Base-by-base conservation (phyloP, 2,797 vertebrate genomes). In the Gambelia wislizenii region DNA sequence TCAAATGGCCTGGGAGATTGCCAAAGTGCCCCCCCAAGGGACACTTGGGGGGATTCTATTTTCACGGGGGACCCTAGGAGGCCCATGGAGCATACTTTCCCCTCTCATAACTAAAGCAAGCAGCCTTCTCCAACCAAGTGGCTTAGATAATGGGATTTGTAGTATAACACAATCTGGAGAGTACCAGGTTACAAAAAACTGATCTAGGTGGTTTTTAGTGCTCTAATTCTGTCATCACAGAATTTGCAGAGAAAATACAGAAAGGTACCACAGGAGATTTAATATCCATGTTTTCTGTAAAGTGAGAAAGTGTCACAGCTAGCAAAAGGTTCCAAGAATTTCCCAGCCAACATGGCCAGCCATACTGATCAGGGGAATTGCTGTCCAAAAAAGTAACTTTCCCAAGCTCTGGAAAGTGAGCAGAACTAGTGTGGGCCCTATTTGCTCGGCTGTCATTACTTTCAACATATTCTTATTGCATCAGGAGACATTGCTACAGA, bases 211-310 rank as follows among this genome's bases (percentile, higher is more conserved):
- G n/a, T 83, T 77, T 77, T 67, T 33, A 22, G 30, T 64, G 42
- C 47, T 20, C 74, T n/a, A 77, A 36, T 77, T 54, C 77, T 52
- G 39, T 36, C 10, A 6, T 49, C 25, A n/a, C 36, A 20, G 27
- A 87, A 74, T 61, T 85, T 16, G n/a, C 33, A 72, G 86, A 69
- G 22, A 56, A 87, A 87, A 52, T 54, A 49, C 33, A 18, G 67
- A 88, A 83, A 59, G 67, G 27, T n/a, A 88, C 10, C 9, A 39
- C 33, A 8, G 16, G 20, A 42, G 14, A 22, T 27, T 36, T 33
- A 59, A 75, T 25, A 74, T 64, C n/a, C 20, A 33, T 39, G 25
- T 13, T 49, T 49, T 30, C 42, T 27, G 25, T 67, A 47, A 25
- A 82, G 59, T 82, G 56, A 82, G 56, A 67, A 30, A 18, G 9